phyloP scores from a whole-genome alignment of 2,888 invertebrate species.

The Amphipyra tragopoginis region DNA sequence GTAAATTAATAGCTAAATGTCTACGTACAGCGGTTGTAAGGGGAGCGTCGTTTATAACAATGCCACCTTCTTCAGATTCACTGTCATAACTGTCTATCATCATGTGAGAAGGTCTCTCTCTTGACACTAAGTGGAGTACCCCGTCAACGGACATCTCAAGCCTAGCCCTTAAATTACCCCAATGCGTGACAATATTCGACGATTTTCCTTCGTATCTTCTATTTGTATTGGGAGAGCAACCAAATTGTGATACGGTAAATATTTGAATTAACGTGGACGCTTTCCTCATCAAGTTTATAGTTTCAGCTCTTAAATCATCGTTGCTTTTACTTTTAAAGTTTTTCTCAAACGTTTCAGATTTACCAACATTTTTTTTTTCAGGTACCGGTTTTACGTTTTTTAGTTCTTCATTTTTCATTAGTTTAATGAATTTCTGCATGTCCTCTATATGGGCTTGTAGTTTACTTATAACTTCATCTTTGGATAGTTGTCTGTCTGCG shows the following conservation, averaged over 20 bases:
- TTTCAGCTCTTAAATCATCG: constrained; percentile 89
- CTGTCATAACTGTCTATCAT: constrained; percentile 90
- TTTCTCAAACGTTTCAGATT: constrained; percentile 81
- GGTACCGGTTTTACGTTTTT: constrained; percentile 69
- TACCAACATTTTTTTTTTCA: constrained; percentile 71
- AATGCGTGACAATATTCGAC: constrained; percentile 96
- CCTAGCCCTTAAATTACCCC: constrained; percentile 98
- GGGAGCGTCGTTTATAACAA: constrained; percentile 92
- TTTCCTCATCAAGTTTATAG: constrained; percentile 95
- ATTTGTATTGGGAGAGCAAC: constrained; percentile 94
- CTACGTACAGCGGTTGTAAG: constrained; percentile 97
- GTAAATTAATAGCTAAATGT: constrained; percentile 96
- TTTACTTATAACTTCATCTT: constrained; percentile 98
- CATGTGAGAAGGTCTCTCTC: constrained; percentile 82
- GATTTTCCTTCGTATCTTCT: constrained; percentile 95
- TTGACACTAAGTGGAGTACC: constrained; percentile 90
- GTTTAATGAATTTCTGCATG: constrained; percentile 98
- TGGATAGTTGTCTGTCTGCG: constrained; percentile 98
- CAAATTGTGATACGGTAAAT: constrained; percentile 97
- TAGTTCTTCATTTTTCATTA: constrained; percentile 95
- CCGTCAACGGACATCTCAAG: constrained; percentile 96
- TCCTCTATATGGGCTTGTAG: constrained; percentile 99
- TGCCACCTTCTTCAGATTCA: constrained; percentile 89
- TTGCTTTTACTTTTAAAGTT: constrained; percentile 77
- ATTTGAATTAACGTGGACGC: constrained; percentile 97